phyloP scores from a whole-genome alignment of 2,888 invertebrate genomes.

The Ommatoiulus sabulosus region DNA sequence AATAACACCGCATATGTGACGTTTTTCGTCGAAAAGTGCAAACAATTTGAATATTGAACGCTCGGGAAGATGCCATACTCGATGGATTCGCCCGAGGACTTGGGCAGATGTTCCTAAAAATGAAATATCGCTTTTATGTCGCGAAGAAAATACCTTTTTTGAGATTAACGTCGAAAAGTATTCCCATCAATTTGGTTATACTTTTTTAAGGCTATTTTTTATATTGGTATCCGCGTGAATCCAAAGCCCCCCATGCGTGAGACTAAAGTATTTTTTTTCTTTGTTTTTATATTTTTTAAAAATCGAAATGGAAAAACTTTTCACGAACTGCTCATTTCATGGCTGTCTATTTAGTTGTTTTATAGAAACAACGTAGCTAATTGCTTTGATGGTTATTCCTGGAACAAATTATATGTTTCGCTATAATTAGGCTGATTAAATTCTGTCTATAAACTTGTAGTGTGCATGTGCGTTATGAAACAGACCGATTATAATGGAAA shows the following conservation, averaged over 20 bases:
- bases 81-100: background rate
- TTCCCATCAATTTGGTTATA: background rate
- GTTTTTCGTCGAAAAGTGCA: background rate
- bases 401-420: too few relatives aligned
- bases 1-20: background rate
- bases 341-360: too few relatives aligned
- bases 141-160: constrained; percentile 5
- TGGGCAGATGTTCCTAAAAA: background rate
- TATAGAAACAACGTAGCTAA: too few relatives aligned
- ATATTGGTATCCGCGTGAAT: background rate
- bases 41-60: constrained; percentile 29
- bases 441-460: too few relatives aligned
- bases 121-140: background rate
- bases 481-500: too few relatives aligned
- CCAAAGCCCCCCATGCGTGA: background rate
- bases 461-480: too few relatives aligned
- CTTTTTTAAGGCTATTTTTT: background rate
- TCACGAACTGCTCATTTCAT: too few relatives aligned
- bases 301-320: too few relatives aligned
- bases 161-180: background rate
- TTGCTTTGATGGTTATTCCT: too few relatives aligned
- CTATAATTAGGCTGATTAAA: too few relatives aligned
- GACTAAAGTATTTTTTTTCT: background rate
- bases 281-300: background rate
- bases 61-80: background rate